A percentile compares a stretch with the other conserved stretches of the same genome.
Conservation (phyloP, 2,888 invertebrate genomes). For the Troides aeacus region DNA sequence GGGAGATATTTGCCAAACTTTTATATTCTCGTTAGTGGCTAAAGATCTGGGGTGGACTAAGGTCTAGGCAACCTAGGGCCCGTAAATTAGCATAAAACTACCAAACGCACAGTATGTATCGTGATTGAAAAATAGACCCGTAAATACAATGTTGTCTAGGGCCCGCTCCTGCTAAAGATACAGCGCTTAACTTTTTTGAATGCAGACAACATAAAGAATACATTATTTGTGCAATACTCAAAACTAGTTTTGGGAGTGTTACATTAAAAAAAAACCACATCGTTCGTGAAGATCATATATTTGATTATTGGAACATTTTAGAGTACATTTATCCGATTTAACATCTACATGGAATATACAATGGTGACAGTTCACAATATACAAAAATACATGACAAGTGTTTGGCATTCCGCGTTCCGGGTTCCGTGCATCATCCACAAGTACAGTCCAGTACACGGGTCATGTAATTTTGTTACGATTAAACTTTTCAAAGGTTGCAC, state of each 20-base stretch:
- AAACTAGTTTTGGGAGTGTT: background rate
- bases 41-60: no score
- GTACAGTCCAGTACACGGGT: slow-evolving; percentile 2
- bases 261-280: background rate
- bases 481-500: slow-evolving; percentile 48
- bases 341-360: slow-evolving; percentile 40
- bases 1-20: no score
- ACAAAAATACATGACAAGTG: slow-evolving; percentile 24
- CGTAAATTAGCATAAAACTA: no score
- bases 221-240: background rate
- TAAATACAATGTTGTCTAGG: no score
- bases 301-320: slow-evolving; percentile 39
- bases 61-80: no score
- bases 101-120: no score
- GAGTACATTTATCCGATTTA: slow-evolving; percentile 34
- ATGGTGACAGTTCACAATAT: slow-evolving; percentile 26
- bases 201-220: no score
- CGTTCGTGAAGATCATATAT: slow-evolving; percentile 34
- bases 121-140: no score
- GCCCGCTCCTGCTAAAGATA: no score
- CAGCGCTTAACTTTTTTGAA: no score
- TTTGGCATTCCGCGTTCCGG: background rate
- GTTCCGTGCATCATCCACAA: slow-evolving; percentile 1
- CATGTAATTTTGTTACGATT: slow-evolving; percentile 20
- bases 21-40: no score